Evolutionary conservation across 2,888 invertebrate species (phyloP).

Genomic region (Candidula unifasciata): DNA sequence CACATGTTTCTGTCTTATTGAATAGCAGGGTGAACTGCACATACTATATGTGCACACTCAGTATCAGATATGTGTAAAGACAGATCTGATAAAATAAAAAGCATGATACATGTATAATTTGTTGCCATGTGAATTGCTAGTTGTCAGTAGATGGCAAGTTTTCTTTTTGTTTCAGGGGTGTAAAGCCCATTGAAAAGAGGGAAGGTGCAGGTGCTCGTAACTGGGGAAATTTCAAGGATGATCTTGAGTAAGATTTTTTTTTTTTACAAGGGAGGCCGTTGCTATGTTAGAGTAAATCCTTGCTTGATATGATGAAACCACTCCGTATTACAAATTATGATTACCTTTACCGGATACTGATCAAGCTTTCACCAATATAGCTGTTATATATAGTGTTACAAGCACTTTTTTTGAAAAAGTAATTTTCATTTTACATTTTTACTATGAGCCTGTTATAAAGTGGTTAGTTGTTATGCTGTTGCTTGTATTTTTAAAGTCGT

Average conservation of each 20-base stretch:
- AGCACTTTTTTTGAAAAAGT: not conserved
- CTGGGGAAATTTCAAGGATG: slow-evolving; percentile 96
- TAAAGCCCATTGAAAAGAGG: slow-evolving; percentile 94
- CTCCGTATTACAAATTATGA: slow-evolving; percentile 15
- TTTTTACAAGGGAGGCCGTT: too few species aligned
- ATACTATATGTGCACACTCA: too few species aligned
- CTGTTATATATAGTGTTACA: not conserved
- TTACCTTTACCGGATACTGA: slow-evolving; percentile 52
- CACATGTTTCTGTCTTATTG: too few species aligned
- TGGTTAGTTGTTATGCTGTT: too few species aligned
- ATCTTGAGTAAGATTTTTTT: slow-evolving; percentile 74
- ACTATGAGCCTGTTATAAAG: too few species aligned
- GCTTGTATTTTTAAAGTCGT: too few species aligned
- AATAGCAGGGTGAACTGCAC: too few species aligned
- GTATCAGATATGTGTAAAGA: too few species aligned
- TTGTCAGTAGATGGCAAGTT: not conserved
- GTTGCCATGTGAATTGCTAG: not conserved
- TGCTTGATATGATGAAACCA: slow-evolving; percentile 46
- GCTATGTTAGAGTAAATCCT: not conserved
- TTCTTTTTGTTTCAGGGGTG: slow-evolving; percentile 80
- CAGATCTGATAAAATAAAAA: too few species aligned
- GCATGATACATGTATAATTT: too few species aligned
- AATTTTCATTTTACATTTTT: too few species aligned
- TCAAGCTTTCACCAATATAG: slow-evolving; percentile 36
- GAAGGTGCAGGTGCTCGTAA: slow-evolving; percentile 96